Conservation (phyloP, 2,797 vertebrate species). For the Falco biarmicus region DNA sequence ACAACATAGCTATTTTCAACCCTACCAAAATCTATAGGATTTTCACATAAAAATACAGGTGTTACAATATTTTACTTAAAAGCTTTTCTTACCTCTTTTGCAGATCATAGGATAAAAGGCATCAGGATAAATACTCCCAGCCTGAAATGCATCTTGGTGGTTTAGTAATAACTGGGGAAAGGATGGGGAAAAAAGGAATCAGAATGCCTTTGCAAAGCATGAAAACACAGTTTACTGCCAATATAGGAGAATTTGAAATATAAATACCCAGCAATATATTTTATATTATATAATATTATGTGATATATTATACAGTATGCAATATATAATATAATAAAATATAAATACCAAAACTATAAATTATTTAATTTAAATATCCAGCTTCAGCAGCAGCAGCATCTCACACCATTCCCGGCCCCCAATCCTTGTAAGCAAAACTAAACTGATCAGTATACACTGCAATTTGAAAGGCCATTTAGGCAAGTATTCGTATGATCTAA, state of each 20-base stretch:
- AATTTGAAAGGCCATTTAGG: background rate
- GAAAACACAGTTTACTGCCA: background rate
- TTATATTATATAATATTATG: too few relatives aligned
- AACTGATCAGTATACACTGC: background rate
- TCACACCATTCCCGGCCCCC: rapidly evolving
- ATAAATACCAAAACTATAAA: background rate
- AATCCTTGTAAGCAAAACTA: background rate
- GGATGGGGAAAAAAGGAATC: background rate
- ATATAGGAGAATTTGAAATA: background rate
- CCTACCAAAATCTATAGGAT: background rate
- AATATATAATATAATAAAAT: too few relatives aligned
- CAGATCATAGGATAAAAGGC: slow-evolving; percentile 79
- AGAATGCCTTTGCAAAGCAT: background rate
- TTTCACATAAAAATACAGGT: background rate
- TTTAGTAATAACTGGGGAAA: slow-evolving; percentile 73
- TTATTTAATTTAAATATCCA: background rate
- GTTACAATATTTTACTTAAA: background rate
- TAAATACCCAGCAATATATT: background rate
- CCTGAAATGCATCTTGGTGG: slow-evolving; percentile 81
- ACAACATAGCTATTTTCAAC: background rate
- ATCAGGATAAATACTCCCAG: slow-evolving; percentile 80
- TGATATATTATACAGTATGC: too few relatives aligned
- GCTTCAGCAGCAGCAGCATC: background rate
- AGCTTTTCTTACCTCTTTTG: slow-evolving; percentile 70
- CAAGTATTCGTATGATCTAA: background rate